Evolutionary conservation across 2,113 vertebrate species (phyloP).

Genomic region (Halichoeres trimaculatus): DNA sequence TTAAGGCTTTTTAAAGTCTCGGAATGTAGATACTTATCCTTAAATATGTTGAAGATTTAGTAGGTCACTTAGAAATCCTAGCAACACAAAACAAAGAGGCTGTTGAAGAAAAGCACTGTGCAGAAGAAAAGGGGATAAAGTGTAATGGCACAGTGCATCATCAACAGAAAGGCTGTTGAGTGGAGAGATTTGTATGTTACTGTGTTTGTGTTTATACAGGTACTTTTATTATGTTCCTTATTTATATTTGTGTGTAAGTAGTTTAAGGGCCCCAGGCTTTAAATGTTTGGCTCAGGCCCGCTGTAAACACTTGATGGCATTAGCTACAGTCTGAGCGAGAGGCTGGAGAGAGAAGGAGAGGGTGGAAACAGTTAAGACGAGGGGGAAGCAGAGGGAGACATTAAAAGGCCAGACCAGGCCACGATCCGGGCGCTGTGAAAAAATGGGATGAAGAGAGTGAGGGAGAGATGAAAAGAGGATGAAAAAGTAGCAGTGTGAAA

Average conservation of each 20-base stretch:
- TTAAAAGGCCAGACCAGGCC: slow-evolving; percentile 62
- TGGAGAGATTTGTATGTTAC: background rate
- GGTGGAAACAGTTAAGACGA: slow-evolving; percentile 48
- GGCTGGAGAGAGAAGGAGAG: background rate
- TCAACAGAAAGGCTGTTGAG: slow-evolving; percentile 1
- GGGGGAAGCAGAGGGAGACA: slow-evolving; percentile 46
- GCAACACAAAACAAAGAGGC: background rate
- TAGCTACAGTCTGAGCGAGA: slow-evolving; percentile 49
- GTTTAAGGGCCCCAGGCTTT: slow-evolving; percentile 21
- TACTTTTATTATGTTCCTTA: slow-evolving; percentile 1
- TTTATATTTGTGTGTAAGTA: slow-evolving; percentile 5
- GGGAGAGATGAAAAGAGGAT: slow-evolving; percentile 47
- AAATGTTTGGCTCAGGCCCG: slow-evolving; percentile 35
- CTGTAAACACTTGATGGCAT: slow-evolving; percentile 63
- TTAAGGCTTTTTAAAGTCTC: background rate
- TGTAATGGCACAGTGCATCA: background rate
- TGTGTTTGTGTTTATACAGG: slow-evolving; percentile 7
- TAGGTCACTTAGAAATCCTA: background rate
- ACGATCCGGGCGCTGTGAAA: slow-evolving; percentile 32
- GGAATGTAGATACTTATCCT: background rate
- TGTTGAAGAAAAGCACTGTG: background rate
- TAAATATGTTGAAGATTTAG: background rate
- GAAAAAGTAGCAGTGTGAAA: slow-evolving; percentile 63
- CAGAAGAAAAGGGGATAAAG: background rate
- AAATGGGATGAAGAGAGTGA: slow-evolving; percentile 29